phyloP scores from a whole-genome alignment of 2,797 vertebrate genomes.

The Lacerta agilis region DNA sequence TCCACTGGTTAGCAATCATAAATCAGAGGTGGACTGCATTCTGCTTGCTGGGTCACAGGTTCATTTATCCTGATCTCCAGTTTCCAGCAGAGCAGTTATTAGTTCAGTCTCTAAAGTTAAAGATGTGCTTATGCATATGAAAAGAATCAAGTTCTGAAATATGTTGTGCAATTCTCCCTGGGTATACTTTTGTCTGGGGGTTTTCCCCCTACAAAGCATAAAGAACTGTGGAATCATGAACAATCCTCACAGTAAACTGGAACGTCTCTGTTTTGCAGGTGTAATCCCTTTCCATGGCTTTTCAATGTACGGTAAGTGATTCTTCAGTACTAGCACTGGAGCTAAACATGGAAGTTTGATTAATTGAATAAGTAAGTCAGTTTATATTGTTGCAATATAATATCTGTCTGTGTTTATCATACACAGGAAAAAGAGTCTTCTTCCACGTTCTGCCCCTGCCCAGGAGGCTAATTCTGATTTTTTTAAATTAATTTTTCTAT shows the following conservation, averaged over 20 bases:
- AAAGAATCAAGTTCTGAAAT: not conserved
- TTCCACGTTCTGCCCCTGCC: not conserved
- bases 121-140: not conserved
- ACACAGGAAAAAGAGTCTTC: not conserved
- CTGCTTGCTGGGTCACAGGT: not conserved
- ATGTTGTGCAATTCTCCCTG: not conserved
- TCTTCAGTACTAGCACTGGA: slow-evolving; percentile 29
- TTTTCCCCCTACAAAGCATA: not conserved
- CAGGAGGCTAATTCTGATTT: not conserved
- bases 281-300: slow-evolving; percentile 98
- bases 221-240: not conserved
- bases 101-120: not conserved
- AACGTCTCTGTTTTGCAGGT: slow-evolving; percentile 80
- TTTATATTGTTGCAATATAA: slow-evolving; percentile 15
- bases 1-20: not conserved
- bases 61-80: too few species aligned
- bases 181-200: too few species aligned
- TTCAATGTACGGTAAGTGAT: slow-evolving; percentile 98
- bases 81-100: not conserved
- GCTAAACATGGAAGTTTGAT: slow-evolving; percentile 9
- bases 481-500: too few species aligned
- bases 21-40: not conserved
- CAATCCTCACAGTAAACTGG: not conserved
- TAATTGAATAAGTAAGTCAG: slow-evolving; percentile 25
- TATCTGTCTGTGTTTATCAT: too few species aligned